Evolutionary conservation across 2,113 vertebrate species (phyloP).

Genomic region (Pangasianodon gigas): DNA sequence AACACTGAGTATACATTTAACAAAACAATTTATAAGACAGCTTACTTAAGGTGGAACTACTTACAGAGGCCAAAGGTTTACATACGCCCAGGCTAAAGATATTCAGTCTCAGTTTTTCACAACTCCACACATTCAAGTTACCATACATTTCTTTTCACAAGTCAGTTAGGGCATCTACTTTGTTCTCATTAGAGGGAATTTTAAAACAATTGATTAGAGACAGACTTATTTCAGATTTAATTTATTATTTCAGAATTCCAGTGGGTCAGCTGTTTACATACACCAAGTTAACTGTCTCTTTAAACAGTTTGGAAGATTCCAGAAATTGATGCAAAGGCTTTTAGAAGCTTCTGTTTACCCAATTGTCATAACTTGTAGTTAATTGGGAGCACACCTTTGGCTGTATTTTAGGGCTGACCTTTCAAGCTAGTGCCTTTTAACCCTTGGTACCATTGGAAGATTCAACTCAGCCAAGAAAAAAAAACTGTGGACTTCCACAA

Average conservation of each 20-base stretch:
- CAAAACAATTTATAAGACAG: not conserved
- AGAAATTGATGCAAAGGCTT: not conserved
- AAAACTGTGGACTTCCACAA: not conserved
- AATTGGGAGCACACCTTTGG: not conserved
- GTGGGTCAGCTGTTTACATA: not conserved
- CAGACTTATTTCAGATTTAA: not conserved
- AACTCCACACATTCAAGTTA: not conserved
- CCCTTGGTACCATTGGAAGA: not conserved
- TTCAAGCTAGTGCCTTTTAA: not conserved
- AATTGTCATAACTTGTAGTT: not conserved
- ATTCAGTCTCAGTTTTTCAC: not conserved
- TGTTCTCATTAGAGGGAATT: not conserved
- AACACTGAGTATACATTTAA: not conserved
- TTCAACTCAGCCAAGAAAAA: not conserved
- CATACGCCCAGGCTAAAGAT: not conserved
- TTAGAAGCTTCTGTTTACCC: not conserved
- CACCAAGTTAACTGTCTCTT: not conserved
- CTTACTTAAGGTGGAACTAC: not conserved
- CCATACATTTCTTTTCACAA: not conserved
- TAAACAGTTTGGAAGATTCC: not conserved
- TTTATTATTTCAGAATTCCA: not conserved
- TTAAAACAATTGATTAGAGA: not conserved
- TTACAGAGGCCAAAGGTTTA: not conserved
- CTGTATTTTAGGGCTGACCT: not conserved
- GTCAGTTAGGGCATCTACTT: not conserved